These are phyloP conservation scores for Gnathonemus longibarbis DNA, from an alignment of 2,113 vertebrate genomes.

Conservation along the genomic window DNA sequence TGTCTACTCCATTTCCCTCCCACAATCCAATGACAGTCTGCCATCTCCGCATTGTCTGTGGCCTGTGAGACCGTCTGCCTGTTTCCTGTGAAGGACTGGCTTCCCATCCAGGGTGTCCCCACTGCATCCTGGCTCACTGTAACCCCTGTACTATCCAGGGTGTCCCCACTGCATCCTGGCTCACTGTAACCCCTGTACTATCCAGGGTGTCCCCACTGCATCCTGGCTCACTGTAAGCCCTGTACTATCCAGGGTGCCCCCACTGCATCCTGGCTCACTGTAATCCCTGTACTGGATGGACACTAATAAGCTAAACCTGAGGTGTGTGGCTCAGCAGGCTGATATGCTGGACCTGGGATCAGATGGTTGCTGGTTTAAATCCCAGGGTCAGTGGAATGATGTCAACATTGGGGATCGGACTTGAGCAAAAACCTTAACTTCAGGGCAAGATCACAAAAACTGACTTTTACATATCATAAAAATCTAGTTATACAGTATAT, in stretches of 20 bases:
- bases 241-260: not conserved
- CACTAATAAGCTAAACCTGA: not conserved
- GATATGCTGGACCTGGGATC: not conserved
- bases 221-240: not conserved
- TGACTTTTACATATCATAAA: not conserved
- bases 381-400: not conserved
- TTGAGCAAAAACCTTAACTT: not conserved
- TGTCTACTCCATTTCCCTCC: not conserved
- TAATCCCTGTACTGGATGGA: not conserved
- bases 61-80: not conserved
- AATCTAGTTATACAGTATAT: not conserved
- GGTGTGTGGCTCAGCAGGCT: not conserved
- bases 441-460: not conserved
- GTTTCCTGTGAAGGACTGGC: not conserved
- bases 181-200: not conserved
- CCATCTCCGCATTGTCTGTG: not conserved
- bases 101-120: not conserved
- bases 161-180: not conserved
- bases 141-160: not conserved
- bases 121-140: not conserved
- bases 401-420: not conserved
- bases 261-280: not conserved
- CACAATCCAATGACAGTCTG: not conserved
- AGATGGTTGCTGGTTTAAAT: not conserved
- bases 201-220: not conserved